A percentile compares a stretch with the other conserved stretches of the same genome.
phyloP scores from a whole-genome alignment of 2,113 vertebrate genomes.

The Ammodytes dubius region DNA sequence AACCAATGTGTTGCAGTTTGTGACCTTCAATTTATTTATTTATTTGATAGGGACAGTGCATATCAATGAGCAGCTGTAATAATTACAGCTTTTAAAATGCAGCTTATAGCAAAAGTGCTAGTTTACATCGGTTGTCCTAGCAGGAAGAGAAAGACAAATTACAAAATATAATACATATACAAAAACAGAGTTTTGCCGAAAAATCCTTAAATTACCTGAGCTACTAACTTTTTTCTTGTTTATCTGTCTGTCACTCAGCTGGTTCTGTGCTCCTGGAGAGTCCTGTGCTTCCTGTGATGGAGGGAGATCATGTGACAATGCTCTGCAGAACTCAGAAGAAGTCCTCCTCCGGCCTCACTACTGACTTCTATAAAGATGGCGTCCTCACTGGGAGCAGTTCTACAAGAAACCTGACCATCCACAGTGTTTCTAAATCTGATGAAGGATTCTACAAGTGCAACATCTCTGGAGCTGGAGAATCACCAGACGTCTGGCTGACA shows the following conservation, averaged over 20 bases:
- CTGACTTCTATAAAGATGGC: conserved; percentile 11
- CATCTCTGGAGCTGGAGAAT: background rate
- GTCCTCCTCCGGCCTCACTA: background rate
- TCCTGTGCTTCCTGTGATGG: background rate
- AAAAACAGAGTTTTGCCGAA: too few relatives aligned
- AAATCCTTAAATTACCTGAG: too few relatives aligned
- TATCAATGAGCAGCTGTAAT: too few relatives aligned
- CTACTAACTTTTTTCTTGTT: background rate
- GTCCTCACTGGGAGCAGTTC: fast-evolving
- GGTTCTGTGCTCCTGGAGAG: conserved; percentile 38
- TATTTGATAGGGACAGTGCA: too few relatives aligned
- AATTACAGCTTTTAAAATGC: too few relatives aligned
- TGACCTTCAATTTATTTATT: too few relatives aligned
- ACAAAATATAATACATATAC: too few relatives aligned
- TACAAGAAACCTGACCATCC: background rate
- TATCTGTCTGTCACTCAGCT: background rate
- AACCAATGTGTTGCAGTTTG: too few relatives aligned
- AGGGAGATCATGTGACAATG: conserved; percentile 27
- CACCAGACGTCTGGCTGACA: conserved; percentile 17
- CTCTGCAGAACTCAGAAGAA: background rate
- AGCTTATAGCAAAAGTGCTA: too few relatives aligned
- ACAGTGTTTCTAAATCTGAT: background rate
- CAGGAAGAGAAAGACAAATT: too few relatives aligned
- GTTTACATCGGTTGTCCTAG: too few relatives aligned
- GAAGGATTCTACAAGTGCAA: conserved; percentile 52